phyloP scores from a whole-genome alignment of 2,888 invertebrate genomes.

The Carcina quercana region DNA sequence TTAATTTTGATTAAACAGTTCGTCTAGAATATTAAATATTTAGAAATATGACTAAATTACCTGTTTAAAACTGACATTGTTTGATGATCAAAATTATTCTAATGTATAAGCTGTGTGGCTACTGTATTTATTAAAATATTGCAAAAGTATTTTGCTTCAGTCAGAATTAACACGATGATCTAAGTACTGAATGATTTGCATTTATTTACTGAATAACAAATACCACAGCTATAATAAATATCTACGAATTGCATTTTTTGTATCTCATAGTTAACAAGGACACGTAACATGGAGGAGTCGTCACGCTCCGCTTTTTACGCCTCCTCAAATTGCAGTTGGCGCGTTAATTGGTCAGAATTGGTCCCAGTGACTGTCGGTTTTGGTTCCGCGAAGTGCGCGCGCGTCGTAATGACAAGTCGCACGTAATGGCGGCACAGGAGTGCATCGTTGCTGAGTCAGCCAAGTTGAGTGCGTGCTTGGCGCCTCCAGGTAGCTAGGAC shows the following conservation, averaged over 20 bases:
- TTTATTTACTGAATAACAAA: too few species aligned
- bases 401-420: constrained; percentile 56
- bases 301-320: constrained; percentile 48
- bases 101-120: too few species aligned
- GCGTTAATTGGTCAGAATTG: constrained; percentile 61
- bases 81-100: too few species aligned
- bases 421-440: constrained; percentile 43
- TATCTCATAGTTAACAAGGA: constrained; percentile 61
- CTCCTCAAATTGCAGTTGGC: constrained; percentile 52
- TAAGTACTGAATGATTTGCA: too few species aligned
- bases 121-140: too few species aligned
- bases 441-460: constrained; percentile 63
- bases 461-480: constrained; percentile 47
- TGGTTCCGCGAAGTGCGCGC: constrained; percentile 61
- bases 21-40: too few species aligned
- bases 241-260: neutral
- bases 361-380: constrained; percentile 57
- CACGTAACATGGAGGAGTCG: constrained; percentile 47
- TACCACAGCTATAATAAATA: neutral
- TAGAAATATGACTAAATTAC: too few species aligned
- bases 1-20: too few species aligned
- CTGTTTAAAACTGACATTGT: too few species aligned
- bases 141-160: too few species aligned
- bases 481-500: constrained; percentile 38
- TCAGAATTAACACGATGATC: too few species aligned